phyloP scores from a whole-genome alignment of 2,888 invertebrate genomes.

The Limnephilus marmoratus region DNA sequence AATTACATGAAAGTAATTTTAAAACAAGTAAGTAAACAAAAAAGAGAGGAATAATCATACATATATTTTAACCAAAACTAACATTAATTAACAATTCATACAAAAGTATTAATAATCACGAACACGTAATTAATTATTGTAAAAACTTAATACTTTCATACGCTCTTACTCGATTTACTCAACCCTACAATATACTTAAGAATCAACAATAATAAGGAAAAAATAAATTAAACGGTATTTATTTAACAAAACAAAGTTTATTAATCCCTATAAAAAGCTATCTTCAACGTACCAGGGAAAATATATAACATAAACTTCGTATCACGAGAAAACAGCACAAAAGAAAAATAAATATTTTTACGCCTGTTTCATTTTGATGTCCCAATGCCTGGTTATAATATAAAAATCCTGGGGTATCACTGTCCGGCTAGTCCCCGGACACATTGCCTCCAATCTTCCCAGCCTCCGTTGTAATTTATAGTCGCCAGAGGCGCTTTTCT shows the following conservation, averaged over 20 bases:
- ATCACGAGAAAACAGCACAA: background rate
- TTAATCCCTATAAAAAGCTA: background rate
- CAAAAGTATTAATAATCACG: too few relatives aligned
- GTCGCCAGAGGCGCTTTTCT: conserved; percentile 59
- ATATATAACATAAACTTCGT: background rate
- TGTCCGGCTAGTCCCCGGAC: conserved; percentile 60
- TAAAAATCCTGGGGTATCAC: conserved; percentile 58
- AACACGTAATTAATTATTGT: too few relatives aligned
- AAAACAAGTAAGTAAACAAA: too few relatives aligned
- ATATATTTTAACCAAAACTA: too few relatives aligned
- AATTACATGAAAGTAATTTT: too few relatives aligned
- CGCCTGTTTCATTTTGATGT: conserved; percentile 9
- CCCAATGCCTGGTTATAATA: conserved; percentile 25
- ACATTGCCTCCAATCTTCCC: conserved; percentile 62
- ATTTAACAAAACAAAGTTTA: background rate
- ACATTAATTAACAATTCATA: too few relatives aligned
- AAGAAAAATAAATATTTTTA: conserved; percentile 12
- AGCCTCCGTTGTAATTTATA: conserved; percentile 62
- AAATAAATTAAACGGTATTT: background rate
- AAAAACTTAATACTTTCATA: too few relatives aligned
- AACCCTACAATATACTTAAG: too few relatives aligned
- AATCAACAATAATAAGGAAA: too few relatives aligned
- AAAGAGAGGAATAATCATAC: too few relatives aligned
- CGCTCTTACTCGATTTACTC: too few relatives aligned
- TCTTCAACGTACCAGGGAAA: background rate